These are phyloP conservation scores for Coendou prehensilis DNA, from an alignment of 2,797 vertebrate species.

Conservation along the genomic window DNA sequence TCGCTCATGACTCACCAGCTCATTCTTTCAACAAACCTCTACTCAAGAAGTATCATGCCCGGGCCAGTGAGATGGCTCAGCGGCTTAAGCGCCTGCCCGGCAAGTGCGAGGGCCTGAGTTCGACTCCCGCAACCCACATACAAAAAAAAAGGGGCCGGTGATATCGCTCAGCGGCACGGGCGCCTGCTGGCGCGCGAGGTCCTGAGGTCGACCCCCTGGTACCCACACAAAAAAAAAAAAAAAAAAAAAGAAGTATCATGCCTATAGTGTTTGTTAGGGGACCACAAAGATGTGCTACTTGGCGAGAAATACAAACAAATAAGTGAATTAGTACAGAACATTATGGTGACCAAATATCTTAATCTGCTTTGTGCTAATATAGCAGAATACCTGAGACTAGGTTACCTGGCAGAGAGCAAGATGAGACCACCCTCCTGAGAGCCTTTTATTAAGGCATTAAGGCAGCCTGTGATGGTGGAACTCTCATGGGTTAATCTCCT, in stretches of 20 bases:
- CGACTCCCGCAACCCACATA: no score
- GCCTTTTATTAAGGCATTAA: background rate
- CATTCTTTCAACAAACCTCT: background rate
- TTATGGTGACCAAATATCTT: background rate
- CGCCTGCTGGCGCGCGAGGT: no score
- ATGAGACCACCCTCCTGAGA: background rate
- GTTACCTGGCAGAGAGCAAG: background rate
- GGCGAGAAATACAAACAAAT: background rate
- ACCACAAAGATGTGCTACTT: background rate
- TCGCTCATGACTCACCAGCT: background rate
- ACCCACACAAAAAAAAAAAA: no score
- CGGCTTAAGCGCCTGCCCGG: no score
- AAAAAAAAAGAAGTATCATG: background rate
- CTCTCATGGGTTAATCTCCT: background rate
- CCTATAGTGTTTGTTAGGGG: background rate
- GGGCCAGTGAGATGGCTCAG: no score
- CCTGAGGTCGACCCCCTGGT: no score
- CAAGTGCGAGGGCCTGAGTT: no score
- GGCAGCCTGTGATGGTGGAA: rapidly evolving
- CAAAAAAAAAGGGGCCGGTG: no score
- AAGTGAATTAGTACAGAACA: background rate
- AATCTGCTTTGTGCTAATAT: background rate
- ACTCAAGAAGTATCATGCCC: background rate
- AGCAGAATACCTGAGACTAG: background rate
- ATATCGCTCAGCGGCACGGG: no score